A percentile compares a stretch with the other conserved stretches of the same genome.
Conservation (phyloP, 2,113 vertebrate genomes). For the Otolemur garnettii region DNA sequence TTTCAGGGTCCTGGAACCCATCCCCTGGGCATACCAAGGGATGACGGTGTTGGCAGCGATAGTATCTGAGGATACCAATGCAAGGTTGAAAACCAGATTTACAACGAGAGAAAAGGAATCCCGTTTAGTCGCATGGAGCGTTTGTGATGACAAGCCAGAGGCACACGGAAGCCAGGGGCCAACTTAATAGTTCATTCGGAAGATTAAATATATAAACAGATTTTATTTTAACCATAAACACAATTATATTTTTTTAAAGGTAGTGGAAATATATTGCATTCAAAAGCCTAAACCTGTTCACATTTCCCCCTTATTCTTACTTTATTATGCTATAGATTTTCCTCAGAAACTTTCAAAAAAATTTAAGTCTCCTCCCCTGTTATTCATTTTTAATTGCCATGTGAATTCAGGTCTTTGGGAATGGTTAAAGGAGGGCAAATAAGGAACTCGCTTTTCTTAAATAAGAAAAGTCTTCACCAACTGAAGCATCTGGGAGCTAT, state of each 20-base stretch:
- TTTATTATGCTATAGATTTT: background rate
- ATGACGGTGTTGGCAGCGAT: background rate
- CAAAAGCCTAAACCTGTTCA: background rate
- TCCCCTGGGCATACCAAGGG: background rate
- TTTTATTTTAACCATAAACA: background rate
- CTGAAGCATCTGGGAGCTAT: conserved; percentile 39
- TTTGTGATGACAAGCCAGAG: background rate
- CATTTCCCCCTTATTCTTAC: background rate
- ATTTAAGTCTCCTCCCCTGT: background rate
- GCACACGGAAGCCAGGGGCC: background rate
- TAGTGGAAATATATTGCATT: background rate
- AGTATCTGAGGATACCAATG: background rate
- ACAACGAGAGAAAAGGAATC: background rate
- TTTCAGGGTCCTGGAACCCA: too few relatives aligned
- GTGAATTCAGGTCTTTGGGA: background rate
- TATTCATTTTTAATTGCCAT: background rate
- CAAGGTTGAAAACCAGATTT: background rate
- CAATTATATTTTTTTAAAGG: background rate
- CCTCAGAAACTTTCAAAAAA: background rate
- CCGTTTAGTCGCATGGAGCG: background rate
- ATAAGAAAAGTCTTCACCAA: background rate
- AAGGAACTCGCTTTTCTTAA: conserved; percentile 29
- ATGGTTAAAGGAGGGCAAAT: background rate
- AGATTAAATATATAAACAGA: background rate
- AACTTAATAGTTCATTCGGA: background rate